Percentiles rank a stretch among this genome's conserved stretches.
phyloP scores from a whole-genome alignment of 2,113 vertebrate species.

The Nycticryphes semicollaris region DNA sequence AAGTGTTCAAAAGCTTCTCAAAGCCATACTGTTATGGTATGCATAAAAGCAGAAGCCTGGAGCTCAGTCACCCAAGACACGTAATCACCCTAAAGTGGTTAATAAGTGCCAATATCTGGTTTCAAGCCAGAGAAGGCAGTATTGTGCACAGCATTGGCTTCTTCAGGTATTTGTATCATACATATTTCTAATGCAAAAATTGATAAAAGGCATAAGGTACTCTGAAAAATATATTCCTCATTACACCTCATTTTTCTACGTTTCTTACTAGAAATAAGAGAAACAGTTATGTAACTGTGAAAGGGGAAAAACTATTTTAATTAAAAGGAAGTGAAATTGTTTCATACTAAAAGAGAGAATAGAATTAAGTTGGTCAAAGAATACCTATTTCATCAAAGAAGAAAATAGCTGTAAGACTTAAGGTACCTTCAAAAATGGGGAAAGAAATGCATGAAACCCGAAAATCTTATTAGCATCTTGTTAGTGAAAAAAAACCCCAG shows the following conservation, averaged over 20 bases:
- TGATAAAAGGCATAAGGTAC: background rate
- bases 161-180: background rate
- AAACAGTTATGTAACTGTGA: background rate
- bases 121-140: background rate
- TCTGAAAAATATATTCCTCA: background rate
- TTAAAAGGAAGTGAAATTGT: background rate
- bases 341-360: background rate
- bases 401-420: background rate
- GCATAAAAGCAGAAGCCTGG: background rate
- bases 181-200: background rate
- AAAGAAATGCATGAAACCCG: background rate
- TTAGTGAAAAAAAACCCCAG: background rate
- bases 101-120: background rate
- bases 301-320: background rate
- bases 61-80: background rate
- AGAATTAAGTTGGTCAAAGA: background rate
- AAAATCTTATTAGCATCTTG: background rate
- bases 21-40: background rate
- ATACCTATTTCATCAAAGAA: background rate
- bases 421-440: background rate
- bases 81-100: background rate
- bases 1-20: background rate
- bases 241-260: background rate
- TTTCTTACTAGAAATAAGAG: background rate
- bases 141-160: background rate